Evolutionary conservation across 2,797 vertebrate species (phyloP), one percentile per base, ranked within the genome.

Genomic region (Arnoldichthys spilopterus): DNA sequence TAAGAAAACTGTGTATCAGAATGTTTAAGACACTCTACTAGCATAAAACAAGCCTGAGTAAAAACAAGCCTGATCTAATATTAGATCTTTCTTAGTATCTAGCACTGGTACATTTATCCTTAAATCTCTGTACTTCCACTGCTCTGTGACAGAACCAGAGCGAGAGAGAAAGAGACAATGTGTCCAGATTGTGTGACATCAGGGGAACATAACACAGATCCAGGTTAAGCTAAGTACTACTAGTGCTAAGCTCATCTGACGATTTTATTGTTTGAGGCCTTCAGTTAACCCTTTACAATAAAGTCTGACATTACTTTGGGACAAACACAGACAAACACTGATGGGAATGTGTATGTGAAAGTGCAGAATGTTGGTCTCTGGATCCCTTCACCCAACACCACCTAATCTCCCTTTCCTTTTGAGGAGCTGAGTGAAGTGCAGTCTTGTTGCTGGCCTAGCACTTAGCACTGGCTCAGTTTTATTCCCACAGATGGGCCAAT

Each of bases 401-500:
- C 59, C 74, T 6, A 24, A 66, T 49, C n/a, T 53, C 43, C 37
- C 49, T 53, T 62, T 5, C 30, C 26, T 28, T 28, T 11, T 70
- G 22, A 43, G 6, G 7, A 40, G 4, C 30, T 72, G 63, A 40
- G 28, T 32, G 18, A 40, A 67, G 51, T 73, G 54, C 40, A 40
- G 63, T 13, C 63, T 15, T 24, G 40, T 9, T 18, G 9, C 64
- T 67, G 40, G 24, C 22, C 45, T 32, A 67, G 18, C 22, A 58
- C 24, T 37, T 32, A 67, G 18, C 22, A 58, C 24, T 37, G 22
- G 18, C 45, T 34, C 54, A 72, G 56, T 20, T 53, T 62, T 28
- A 74, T 71, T 76, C 85, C 82, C 83, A 87, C 89, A 92, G 89
- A 88, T 91, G 85, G 84, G 71, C 32, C 61, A 72, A 59, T 87